Evolutionary conservation across 2,888 invertebrate species (phyloP).

Genomic region (Lacanobia oleracea): DNA sequence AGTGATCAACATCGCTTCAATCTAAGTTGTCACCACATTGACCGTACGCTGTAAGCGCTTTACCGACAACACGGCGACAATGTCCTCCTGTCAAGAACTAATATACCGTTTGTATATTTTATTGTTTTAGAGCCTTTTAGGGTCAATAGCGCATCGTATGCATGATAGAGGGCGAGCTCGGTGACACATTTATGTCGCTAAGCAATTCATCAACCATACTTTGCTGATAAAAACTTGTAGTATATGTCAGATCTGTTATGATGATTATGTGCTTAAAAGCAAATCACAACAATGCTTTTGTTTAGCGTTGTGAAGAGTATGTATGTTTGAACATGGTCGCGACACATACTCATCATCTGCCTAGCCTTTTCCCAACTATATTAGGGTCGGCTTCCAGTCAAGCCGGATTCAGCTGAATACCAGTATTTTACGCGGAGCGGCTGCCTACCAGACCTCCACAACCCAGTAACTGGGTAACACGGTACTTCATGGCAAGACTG

Average conservation of each 20-base stretch:
- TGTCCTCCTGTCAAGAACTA: constrained; percentile 38
- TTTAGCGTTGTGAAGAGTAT: neutral
- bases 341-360: no score
- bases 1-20: constrained; percentile 32
- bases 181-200: constrained; percentile 53
- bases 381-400: no score
- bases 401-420: no score
- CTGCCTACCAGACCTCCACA: no score
- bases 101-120: constrained; percentile 48
- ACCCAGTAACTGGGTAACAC: no score
- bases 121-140: constrained; percentile 49
- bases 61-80: constrained; percentile 32
- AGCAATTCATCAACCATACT: constrained; percentile 45
- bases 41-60: constrained; percentile 24
- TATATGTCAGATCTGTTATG: neutral
- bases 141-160: constrained; percentile 51
- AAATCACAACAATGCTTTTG: neutral
- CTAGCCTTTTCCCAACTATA: no score
- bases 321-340: no score
- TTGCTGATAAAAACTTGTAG: constrained; percentile 26
- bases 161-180: constrained; percentile 44
- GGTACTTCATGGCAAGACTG: no score
- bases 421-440: no score
- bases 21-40: constrained; percentile 32
- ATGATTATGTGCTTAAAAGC: neutral